Base-by-base conservation (phyloP, 2,113 vertebrate genomes). In the Hystrix cristata region DNA sequence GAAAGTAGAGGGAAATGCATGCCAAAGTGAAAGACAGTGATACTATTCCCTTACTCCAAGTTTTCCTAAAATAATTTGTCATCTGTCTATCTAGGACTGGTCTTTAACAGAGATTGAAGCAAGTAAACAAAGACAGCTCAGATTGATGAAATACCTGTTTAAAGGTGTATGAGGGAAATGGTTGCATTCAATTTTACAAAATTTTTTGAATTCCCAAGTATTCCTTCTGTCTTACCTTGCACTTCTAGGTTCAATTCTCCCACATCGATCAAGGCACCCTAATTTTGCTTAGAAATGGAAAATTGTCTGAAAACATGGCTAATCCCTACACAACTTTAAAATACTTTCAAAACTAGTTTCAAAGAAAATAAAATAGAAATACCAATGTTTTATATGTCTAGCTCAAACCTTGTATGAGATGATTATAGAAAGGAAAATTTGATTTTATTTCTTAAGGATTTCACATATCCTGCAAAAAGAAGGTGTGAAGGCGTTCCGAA, bases 371-470 rank as follows among this genome's bases (percentile, higher is more conserved):
- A 48, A 67, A 2, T 85, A 71, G 55, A 80, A 95, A 89, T 81
- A 10, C 14, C 27, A 2, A 57, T 38, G 31, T 57, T 55, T 1
- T 83, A 67, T 11, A 59, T 38, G 19, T 92, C 23, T 71, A 67
- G n/a, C 31, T 95, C 48, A 96, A 87, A 71, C 19, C 5, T 72
- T 74, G 16, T 34, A 8, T 81, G 88, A 94, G 23, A 31, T 76
- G 16, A 76, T 55, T 74, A 38, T 74, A 67, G 57, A 85, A 97
- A 84, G 12, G 4, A 34, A 95, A 79, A 59, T n/a, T 79, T 65
- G 60, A 84, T 95, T 95, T 79, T 88, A 85, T 94, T 38, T 71
- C 64, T 60, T 91, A 78, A 88, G 43, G 21, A 72, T 79, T 94
- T 79, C 4, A 80, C 15, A 72, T 53, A n/a, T 1, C 8, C 88